Percentiles rank a stretch among this genome's conserved stretches.
Conservation (phyloP, 2,113 vertebrate genomes). For the Oceanites oceanicus region DNA sequence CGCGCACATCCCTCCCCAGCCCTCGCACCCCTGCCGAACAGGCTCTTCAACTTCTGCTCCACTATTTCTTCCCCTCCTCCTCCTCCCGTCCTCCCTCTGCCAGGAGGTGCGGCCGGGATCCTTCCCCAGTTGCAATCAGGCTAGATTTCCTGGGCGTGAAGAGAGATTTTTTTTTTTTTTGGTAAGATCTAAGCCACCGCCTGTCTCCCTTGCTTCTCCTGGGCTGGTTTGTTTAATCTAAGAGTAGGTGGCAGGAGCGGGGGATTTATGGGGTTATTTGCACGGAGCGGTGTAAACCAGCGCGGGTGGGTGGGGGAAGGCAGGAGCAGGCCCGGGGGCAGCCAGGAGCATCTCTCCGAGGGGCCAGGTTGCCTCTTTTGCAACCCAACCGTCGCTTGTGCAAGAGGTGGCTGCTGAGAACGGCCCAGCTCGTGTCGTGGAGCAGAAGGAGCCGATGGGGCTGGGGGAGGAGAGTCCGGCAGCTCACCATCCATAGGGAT, state of each 20-base stretch:
- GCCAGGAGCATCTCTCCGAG: not conserved
- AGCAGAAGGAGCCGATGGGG: not conserved
- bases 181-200: not conserved
- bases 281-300: not conserved
- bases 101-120: slow-evolving; percentile 33
- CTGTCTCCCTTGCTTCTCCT: not conserved
- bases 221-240: slow-evolving; percentile 20
- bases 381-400: not conserved
- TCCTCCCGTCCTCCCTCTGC: not conserved
- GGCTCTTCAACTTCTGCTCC: slow-evolving; percentile 57
- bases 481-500: not conserved
- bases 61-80: not conserved
- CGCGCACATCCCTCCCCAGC: not conserved
- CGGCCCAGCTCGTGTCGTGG: rapidly evolving
- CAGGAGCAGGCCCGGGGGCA: not conserved
- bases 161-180: not conserved
- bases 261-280: slow-evolving; percentile 24
- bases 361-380: not conserved
- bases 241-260: slow-evolving; percentile 21
- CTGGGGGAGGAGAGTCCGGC: not conserved
- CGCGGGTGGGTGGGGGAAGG: not conserved
- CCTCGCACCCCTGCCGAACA: slow-evolving; percentile 17
- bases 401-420: not conserved
- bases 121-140: not conserved
- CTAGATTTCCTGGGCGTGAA: slow-evolving; percentile 30